Evolutionary conservation across 2,113 vertebrate genomes (phyloP).

Genomic region (Megaptera novaeangliae): DNA sequence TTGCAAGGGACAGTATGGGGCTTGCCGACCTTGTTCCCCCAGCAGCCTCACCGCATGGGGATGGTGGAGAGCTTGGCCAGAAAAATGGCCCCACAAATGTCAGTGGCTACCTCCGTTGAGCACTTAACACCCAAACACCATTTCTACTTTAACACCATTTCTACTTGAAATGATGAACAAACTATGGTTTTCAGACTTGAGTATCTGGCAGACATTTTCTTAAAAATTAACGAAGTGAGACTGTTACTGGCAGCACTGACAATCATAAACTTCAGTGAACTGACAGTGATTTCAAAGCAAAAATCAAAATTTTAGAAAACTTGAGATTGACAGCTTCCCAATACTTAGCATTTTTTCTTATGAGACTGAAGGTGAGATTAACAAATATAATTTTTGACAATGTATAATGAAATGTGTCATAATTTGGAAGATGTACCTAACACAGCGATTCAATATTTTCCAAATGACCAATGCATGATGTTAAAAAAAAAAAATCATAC

Average conservation of each 20-base stretch:
- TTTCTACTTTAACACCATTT: not conserved
- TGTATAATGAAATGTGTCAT: not conserved
- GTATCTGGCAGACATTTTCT: not conserved
- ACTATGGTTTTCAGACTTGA: not conserved
- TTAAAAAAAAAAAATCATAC: not conserved
- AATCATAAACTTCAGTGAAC: not conserved
- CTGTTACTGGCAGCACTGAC: not conserved
- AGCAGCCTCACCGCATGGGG: slow-evolving; percentile 93
- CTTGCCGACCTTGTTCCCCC: slow-evolving; percentile 98
- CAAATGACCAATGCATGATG: not conserved
- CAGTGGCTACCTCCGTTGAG: slow-evolving; percentile 97
- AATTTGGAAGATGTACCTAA: not conserved
- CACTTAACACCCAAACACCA: slow-evolving; percentile 93
- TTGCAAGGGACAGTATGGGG: slow-evolving; percentile 93
- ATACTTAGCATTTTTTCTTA: not conserved
- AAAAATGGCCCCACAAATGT: slow-evolving; percentile 96
- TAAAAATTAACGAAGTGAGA: not conserved
- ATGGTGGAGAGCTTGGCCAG: slow-evolving; percentile 96
- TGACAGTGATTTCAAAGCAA: slow-evolving; percentile 21
- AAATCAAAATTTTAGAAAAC: not conserved
- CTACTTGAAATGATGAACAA: not conserved
- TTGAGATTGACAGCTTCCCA: not conserved
- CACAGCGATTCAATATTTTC: not conserved
- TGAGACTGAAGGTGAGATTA: not conserved
- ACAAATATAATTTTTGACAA: not conserved